Percentiles rank a stretch among this genome's conserved stretches.
Conservation (phyloP, 2,888 invertebrate species). For the Colletes collaris region DNA sequence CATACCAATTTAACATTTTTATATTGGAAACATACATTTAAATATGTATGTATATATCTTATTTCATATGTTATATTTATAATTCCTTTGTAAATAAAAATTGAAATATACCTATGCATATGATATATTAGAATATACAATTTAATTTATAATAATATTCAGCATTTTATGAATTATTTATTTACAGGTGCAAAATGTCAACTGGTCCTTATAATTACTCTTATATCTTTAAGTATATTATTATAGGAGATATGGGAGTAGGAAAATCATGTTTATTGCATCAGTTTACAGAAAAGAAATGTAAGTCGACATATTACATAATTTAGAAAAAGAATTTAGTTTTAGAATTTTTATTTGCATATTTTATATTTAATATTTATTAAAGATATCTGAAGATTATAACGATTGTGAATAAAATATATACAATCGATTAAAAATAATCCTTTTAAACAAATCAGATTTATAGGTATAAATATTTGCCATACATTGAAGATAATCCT, state of each 20-base stretch:
- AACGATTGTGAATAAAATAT: neutral
- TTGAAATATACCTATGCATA: neutral
- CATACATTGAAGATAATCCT: neutral
- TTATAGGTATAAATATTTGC: neutral
- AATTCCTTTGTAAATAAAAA: neutral
- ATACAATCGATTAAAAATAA: neutral
- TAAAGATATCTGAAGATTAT: neutral
- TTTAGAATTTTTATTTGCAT: too few species aligned
- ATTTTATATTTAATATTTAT: too few species aligned
- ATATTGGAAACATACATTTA: neutral
- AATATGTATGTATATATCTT: neutral
- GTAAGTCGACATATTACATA: conserved; percentile 86
- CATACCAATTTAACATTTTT: neutral
- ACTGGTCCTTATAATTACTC: conserved; percentile 99
- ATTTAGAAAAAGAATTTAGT: neutral
- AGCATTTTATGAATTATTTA: conserved; percentile 26
- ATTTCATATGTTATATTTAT: neutral
- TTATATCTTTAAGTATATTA: conserved; percentile 99
- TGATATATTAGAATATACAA: neutral
- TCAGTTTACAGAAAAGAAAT: conserved; percentile 99
- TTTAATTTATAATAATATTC: neutral
- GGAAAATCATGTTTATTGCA: conserved; percentile 99
- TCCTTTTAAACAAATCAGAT: conserved; percentile 9
- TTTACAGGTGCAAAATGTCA: conserved; percentile 87
- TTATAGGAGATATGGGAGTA: conserved; percentile 99